phyloP scores from a whole-genome alignment of 2,113 vertebrate species.

The Cyanoderma ruficeps region DNA sequence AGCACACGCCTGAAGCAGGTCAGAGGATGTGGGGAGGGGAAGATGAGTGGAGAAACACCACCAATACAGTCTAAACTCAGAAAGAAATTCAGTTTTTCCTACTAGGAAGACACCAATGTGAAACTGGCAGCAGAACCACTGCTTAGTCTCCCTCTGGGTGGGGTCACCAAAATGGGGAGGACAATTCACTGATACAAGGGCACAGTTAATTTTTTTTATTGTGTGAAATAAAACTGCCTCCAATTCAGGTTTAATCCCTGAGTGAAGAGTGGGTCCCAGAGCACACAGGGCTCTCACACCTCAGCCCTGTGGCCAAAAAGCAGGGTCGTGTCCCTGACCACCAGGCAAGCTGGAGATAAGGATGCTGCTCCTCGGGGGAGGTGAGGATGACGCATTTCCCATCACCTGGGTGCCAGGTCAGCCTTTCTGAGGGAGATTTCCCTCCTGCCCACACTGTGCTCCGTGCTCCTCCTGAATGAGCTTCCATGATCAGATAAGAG shows the following conservation, averaged over 20 bases:
- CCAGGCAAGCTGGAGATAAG: not conserved
- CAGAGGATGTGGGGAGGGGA: not conserved
- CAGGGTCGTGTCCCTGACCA: not conserved
- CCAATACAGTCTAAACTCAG: not conserved
- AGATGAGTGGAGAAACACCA: not conserved
- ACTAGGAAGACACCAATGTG: not conserved
- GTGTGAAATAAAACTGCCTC: not conserved
- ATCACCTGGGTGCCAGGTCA: not conserved
- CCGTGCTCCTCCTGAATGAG: not conserved
- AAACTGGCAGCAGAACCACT: not conserved
- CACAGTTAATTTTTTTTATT: not conserved
- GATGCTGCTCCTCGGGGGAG: not conserved
- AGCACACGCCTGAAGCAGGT: not conserved
- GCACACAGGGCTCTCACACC: not conserved
- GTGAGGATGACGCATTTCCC: not conserved
- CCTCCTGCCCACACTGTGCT: not conserved
- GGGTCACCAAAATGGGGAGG: not conserved
- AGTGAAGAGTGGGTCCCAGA: not conserved
- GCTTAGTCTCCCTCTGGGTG: not conserved
- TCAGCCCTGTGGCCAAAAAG: not conserved
- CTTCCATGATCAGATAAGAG: not conserved
- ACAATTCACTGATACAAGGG: not conserved
- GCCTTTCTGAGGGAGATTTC: not conserved
- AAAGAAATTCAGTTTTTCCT: not conserved
- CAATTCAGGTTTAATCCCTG: not conserved